These are phyloP conservation scores for Peromyscus californicus DNA, from an alignment of 2,113 vertebrate species.

Conservation along the genomic window DNA sequence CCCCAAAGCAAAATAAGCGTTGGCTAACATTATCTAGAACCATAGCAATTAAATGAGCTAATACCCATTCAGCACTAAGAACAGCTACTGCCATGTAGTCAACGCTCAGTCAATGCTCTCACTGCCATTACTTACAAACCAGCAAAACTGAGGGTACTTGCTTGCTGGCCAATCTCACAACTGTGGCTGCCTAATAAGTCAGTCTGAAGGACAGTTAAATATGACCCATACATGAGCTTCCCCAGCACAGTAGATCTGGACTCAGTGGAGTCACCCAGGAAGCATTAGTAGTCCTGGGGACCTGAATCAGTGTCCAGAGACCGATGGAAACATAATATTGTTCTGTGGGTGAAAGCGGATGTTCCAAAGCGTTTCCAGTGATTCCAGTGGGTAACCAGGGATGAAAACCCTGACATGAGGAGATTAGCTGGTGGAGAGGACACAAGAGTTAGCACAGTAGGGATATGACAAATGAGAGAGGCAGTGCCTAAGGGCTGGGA, in stretches of 20 bases:
- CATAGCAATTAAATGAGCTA: neutral
- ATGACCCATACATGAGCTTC: neutral
- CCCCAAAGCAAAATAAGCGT: neutral
- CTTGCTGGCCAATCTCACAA: neutral
- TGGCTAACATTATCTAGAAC: neutral
- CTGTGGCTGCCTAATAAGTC: neutral
- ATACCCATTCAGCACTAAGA: neutral
- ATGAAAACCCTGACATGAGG: neutral
- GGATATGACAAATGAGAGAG: neutral
- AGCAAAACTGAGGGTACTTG: neutral
- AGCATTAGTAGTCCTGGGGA: neutral
- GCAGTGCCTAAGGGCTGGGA: neutral
- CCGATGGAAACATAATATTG: accelerated
- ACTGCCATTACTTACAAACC: neutral
- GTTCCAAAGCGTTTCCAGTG: neutral
- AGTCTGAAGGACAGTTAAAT: neutral
- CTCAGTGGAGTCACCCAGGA: neutral
- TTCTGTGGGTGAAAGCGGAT: accelerated
- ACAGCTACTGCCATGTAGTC: neutral
- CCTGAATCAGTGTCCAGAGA: neutral
- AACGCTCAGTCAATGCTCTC: neutral
- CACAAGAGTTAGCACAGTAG: neutral
- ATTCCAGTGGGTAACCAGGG: neutral
- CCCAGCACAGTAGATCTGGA: neutral
- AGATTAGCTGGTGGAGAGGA: neutral